Percentiles rank a stretch among this genome's conserved stretches.
These are phyloP conservation scores for Microctonus hyperodae DNA, from an alignment of 2,888 invertebrate species.

Conservation along the genomic window DNA sequence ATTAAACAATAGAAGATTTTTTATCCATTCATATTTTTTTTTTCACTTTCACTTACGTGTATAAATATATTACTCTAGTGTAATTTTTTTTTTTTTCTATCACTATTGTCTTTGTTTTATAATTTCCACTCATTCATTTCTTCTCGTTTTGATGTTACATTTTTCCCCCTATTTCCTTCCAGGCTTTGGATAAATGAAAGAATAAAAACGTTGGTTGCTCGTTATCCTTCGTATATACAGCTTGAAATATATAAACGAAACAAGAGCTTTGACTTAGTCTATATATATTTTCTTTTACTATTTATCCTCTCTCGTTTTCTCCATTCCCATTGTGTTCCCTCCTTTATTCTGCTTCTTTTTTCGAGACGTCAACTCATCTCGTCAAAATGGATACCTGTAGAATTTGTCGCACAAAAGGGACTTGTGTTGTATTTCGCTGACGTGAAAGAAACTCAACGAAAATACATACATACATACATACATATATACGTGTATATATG, in stretches of 20 bases:
- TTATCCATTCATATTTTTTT: conserved; percentile 11
- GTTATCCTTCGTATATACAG: conserved; percentile 21
- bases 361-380: not conserved
- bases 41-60: not conserved
- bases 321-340: not conserved
- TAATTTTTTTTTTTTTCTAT: not conserved
- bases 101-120: not conserved
- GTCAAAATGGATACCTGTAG: conserved; percentile 24
- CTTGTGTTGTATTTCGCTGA: conserved; percentile 28
- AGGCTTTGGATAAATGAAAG: conserved; percentile 23
- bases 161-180: conserved; percentile 13
- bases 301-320: not conserved
- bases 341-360: not conserved
- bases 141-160: conserved; percentile 9
- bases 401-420: conserved; percentile 31
- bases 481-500: not conserved
- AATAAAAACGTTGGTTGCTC: conserved; percentile 27
- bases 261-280: conserved; percentile 19
- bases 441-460: conserved; percentile 13
- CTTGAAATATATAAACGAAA: conserved; percentile 2
- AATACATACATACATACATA: not conserved
- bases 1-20: conserved; percentile 3
- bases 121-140: not conserved
- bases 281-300: not conserved
- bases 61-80: not conserved